Base-by-base conservation (phyloP, 2,797 vertebrate species). In the Salarias fasciatus region DNA sequence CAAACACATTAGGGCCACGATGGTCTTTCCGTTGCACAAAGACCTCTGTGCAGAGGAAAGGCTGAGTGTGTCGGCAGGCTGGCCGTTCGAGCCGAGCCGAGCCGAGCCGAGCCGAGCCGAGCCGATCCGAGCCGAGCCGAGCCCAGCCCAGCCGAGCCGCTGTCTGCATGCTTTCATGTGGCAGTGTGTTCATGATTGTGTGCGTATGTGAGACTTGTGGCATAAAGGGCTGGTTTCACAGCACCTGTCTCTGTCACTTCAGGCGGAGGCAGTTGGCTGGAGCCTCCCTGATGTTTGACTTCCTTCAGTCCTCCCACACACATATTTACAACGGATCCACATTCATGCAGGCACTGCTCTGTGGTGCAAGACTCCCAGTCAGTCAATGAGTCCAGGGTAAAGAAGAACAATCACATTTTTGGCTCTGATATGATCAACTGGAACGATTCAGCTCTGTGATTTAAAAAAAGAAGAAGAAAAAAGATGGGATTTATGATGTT, bases 221-320 rank as follows among this genome's bases (percentile, higher is more conserved):
- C 60, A 69, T 72, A 79, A 70, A 76, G 68, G 64, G 63, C 35
- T 61, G 67, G 72, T 84, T 86, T 73, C 63, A 48, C 78, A 84
- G 75, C 93, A 94, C 90, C 92, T 93, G 92, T 90, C 86, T 78
- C 85, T 83, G 90, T 92, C 91, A 88, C 69, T 79, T 85, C 48
- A 87, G 77, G 69, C 56, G 46, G 70, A 75, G 69, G 75, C 91
- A 92, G 88, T 87, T 91, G 91, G 83, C 80, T 80, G 62, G 59
- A 89, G 67, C 60, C 61, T 33, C 56, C 51, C 83, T 71, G 60
- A 65, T 83, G 82, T 79, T 80, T 69, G 48, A 33, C 60, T 75
- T 81, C 74, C 52, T 74, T 76, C 53, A 36, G n/a, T 2, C 18
- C 18, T 24, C 24, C 63, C 55, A 60, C 44, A 48, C 63, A 67